Base-by-base conservation (phyloP, 1,140 invertebrate species). In the Acromyrmex echinatior region DNA sequence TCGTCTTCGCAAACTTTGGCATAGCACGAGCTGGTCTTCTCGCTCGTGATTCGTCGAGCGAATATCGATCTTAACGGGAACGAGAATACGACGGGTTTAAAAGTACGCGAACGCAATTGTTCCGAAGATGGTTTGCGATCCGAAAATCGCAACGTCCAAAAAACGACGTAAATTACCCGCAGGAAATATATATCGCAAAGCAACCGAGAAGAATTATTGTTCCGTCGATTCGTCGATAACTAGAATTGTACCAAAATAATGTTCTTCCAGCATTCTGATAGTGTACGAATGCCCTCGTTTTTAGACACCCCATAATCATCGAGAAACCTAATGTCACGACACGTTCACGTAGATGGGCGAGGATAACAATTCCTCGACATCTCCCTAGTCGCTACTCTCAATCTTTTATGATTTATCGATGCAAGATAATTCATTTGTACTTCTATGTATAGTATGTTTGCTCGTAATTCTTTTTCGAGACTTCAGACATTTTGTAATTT, bases 161-260 rank as follows among this genome's bases (percentile, higher is more conserved):
- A 62, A 62, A 25, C 25, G 39, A 84, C 28, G 56, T 84, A 76
- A 84, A 84, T 84, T 76, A 74, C 12, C 14, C 56, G 62, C 49
- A 39, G 39, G 39, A 84, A 51, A 63, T 25, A 51, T 51, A 35
- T 31, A 56, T n/a, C 10, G 0, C 53, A 7, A 25, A 56, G 25
- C 53, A 35, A 35, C n/a, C 56, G 58, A 14, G 70, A 76, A 84
- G 80, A 84, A 84, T 76, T 84, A 84, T 53, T 21, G 39, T 74
- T 74, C n/a, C 56, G 39, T 16, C 70, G 70, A 63, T 25, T 76
- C 45, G 12, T 84, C 39, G 80, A 74, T 74, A 74, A 62, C 25
- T 14, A 25, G 7, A 21, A 31, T 56, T 39, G 14, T 45, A 70
- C 18, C 25, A 25, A 68, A 16, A 28, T 53, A 25, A 18, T 16